These are phyloP conservation scores for Oeneis ivallda DNA, from an alignment of 2,888 invertebrate species.

Conservation along the genomic window DNA sequence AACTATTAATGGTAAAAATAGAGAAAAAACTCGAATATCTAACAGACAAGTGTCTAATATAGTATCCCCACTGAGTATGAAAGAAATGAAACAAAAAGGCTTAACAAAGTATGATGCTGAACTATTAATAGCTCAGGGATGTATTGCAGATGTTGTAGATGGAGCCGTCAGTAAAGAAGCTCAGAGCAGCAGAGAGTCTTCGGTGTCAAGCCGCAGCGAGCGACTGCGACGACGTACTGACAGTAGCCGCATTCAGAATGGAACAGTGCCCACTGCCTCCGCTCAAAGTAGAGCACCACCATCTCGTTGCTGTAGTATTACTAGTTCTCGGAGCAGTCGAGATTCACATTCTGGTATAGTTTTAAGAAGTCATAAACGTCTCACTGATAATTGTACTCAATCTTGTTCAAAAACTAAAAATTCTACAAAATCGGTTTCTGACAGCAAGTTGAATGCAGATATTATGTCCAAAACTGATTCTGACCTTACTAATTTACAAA, in stretches of 20 bases:
- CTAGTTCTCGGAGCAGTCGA: constrained; percentile 76
- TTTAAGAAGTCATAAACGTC: constrained; percentile 83
- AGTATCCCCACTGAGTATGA: constrained; percentile 89
- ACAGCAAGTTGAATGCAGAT: constrained; percentile 58
- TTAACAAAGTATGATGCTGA: constrained; percentile 94
- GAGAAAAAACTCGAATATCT: constrained; percentile 67
- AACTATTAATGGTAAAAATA: constrained; percentile 64
- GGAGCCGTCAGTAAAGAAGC: constrained; percentile 59
- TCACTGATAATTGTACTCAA: constrained; percentile 63
- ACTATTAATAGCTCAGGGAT: constrained; percentile 90
- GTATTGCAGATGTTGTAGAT: constrained; percentile 85
- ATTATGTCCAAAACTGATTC: constrained; percentile 61
- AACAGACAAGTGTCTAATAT: constrained; percentile 74
- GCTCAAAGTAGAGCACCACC: constrained; percentile 60
- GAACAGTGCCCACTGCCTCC: constrained; percentile 58
- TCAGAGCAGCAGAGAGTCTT: constrained; percentile 72
- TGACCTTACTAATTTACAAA: constrained; percentile 55
- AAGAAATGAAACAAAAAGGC: constrained; percentile 91
- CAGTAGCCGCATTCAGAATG: constrained; percentile 57
- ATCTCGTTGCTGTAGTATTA: constrained; percentile 70
- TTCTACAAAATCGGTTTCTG: constrained; percentile 53
- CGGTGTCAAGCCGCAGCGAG: constrained; percentile 69
- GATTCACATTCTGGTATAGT: constrained; percentile 81
- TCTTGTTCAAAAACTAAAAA: constrained; percentile 60
- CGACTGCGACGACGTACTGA: constrained; percentile 63